Base-by-base conservation (phyloP, 2,888 invertebrate genomes). In the Spialia ferax region DNA sequence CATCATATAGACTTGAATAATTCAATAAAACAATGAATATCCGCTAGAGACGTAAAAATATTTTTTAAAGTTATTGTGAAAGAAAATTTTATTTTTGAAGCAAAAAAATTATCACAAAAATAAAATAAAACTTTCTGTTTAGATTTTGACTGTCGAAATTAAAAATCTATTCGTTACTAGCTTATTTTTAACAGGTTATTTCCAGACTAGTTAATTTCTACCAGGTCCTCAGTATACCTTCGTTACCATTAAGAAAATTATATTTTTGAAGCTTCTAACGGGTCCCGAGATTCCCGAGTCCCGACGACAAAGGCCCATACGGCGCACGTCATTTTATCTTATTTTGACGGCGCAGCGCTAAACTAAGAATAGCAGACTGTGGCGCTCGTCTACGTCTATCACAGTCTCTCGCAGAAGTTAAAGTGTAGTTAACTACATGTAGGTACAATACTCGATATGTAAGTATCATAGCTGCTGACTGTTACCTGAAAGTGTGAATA, bases 301-400 rank as follows among this genome's bases (percentile, higher is more conserved):
- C 15, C 42, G 15, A 42, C 42, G 42, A 42, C 15, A 42, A 8
- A 7, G 15, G 15, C 1, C 15, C 7, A 7, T 42, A 15, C 6
- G 22, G 0, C 20, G 45, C 8, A 20, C 22, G 22, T 52, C 23
- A 26, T 52, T 50, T 52, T 52, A 22, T 52, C n/a, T 60, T 60
- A 60, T 60, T 60, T 38, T 60, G 11, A 13, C 60, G 60, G 26
- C 29, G 45, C 60, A 29, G 26, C 18, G 45, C 60, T 50, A 35
- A 35, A n/a, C 22, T 57, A 64, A 56, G 56, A 57, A 64, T 64
- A 64, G 35, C 35, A 13, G 56, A 32, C n/a, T 45, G 32, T 45
- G 29, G 63, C 45, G 20, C 29, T 56, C 56, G 57, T 57, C 56
- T 57, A 50, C 56, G 57, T 57, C 56, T 57, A 50, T 18, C 32